Conservation (phyloP, 2,113 vertebrate genomes). For the Podarcis cretensis region DNA sequence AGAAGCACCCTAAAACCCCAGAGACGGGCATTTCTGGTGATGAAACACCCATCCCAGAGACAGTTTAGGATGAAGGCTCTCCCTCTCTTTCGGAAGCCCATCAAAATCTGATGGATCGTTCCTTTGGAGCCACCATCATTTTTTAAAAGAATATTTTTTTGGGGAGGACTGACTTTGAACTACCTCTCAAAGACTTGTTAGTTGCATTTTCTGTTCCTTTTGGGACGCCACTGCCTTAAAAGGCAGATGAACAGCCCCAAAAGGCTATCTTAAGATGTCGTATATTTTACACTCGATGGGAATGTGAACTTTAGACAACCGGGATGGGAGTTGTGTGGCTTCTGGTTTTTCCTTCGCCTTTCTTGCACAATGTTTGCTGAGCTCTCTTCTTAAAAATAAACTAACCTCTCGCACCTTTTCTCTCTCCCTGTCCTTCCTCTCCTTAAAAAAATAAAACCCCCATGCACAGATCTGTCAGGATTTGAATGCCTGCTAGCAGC, state of each 20-base stretch:
- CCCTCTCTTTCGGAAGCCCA: too few species aligned
- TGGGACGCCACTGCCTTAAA: background rate
- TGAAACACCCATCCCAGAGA: too few species aligned
- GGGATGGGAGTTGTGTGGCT: background rate
- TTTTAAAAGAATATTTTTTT: too few species aligned
- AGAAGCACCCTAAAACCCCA: too few species aligned
- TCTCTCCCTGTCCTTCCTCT: background rate
- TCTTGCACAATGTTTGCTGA: background rate
- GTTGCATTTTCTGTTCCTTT: background rate
- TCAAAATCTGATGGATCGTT: too few species aligned
- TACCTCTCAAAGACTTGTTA: background rate
- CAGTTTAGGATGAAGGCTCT: too few species aligned
- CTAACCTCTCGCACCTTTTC: too few species aligned
- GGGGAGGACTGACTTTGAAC: background rate
- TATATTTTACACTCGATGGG: background rate
- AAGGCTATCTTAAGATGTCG: background rate
- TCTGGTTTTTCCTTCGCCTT: background rate
- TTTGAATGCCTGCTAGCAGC: background rate
- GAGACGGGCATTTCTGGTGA: too few species aligned
- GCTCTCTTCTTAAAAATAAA: background rate
- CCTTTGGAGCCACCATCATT: too few species aligned
- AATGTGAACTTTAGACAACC: background rate
- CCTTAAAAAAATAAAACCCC: too few species aligned
- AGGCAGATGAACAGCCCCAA: background rate
- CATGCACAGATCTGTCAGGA: background rate